Evolutionary conservation across 2,113 vertebrate species (phyloP).

Genomic region (Prionailurus viverrinus): DNA sequence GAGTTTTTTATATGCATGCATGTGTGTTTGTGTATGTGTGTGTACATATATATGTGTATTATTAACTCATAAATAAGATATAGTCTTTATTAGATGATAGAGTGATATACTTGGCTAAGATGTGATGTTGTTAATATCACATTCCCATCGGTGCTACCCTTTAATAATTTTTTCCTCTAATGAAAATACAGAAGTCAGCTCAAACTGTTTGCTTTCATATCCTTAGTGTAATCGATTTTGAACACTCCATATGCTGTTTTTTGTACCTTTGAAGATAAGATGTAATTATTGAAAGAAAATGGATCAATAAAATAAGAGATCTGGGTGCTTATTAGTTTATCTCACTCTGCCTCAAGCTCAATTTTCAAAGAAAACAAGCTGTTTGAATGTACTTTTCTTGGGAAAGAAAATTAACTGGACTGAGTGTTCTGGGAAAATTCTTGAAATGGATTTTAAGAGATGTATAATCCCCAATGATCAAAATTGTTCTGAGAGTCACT

Average conservation of each 20-base stretch:
- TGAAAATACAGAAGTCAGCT: constrained; percentile 65
- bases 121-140: neutral
- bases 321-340: constrained; percentile 70
- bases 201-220: constrained; percentile 55
- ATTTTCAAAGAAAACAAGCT: constrained; percentile 64
- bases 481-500: neutral
- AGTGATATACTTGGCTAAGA: neutral
- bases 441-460: constrained; percentile 13
- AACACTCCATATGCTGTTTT: constrained; percentile 62
- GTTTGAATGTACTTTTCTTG: constrained; percentile 51
- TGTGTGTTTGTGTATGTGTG: neutral
- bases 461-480: neutral
- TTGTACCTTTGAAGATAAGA: constrained; percentile 77
- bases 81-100: neutral
- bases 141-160: neutral
- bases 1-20: neutral
- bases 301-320: constrained; percentile 74
- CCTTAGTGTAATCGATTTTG: constrained; percentile 69
- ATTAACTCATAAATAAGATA: neutral
- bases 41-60: rapidly evolving
- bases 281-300: constrained; percentile 72
- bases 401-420: constrained; percentile 50
- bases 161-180: constrained; percentile 65
- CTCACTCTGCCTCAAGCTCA: constrained; percentile 12
- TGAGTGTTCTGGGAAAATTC: neutral